Evolutionary conservation across 2,797 vertebrate genomes (phyloP).

Genomic region (Amblyraja radiata): DNA sequence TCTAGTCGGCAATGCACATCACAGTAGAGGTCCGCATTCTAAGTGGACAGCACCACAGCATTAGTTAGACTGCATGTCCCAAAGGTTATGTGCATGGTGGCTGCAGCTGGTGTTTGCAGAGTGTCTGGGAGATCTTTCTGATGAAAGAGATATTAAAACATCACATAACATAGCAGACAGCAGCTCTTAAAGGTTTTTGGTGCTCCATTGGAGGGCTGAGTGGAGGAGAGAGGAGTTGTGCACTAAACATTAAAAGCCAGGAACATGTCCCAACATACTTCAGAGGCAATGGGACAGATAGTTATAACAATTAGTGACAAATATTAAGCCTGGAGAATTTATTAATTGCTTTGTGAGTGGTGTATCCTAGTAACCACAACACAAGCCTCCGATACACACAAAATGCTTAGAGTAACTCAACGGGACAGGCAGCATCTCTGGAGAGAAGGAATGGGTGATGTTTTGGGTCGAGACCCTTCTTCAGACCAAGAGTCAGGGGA

Average conservation of each 20-base stretch:
- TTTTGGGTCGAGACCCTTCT: too few species aligned
- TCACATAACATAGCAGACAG: too few species aligned
- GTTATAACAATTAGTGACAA: too few species aligned
- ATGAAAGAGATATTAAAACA: neutral
- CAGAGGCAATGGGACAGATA: neutral
- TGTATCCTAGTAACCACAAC: too few species aligned
- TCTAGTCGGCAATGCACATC: neutral
- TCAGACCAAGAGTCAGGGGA: too few species aligned
- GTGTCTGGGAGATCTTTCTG: neutral
- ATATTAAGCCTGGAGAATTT: too few species aligned
- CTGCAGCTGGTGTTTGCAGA: neutral
- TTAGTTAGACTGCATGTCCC: neutral
- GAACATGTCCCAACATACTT: too few species aligned
- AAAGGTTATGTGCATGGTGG: neutral
- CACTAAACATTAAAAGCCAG: neutral
- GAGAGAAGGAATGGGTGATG: too few species aligned
- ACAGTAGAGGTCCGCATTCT: neutral
- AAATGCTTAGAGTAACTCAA: too few species aligned
- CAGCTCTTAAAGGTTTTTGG: neutral
- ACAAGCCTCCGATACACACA: too few species aligned
- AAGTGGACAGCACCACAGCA: neutral
- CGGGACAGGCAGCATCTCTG: too few species aligned
- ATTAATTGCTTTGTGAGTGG: too few species aligned
- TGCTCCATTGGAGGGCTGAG: neutral
- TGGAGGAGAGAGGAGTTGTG: neutral